Base-by-base conservation (phyloP, 2,888 invertebrate genomes). In the Philereme vetulata region DNA sequence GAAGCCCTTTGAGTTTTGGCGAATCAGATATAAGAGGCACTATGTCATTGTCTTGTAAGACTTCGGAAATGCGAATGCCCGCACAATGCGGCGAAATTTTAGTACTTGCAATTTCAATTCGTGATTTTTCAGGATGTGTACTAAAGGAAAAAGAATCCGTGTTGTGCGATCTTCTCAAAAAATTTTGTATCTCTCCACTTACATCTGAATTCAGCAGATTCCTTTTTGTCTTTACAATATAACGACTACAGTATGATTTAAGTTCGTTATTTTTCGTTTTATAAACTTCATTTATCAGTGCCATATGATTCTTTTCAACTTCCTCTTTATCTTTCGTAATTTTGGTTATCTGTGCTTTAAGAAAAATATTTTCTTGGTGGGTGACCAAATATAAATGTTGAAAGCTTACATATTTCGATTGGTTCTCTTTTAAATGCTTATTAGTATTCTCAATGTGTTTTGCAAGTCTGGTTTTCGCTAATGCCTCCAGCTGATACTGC, bases 341-440 rank as follows among this genome's bases (percentile, higher is more conserved):
- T 72, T 85, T 86, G 51, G 73, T 75, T 40, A 91, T 51, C 3
- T 84, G 78, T 35, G 72, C 74, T 69, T 85, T 88, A 21, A 91
- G 67, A 68, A 81, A 86, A 45, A 72, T 65, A 68, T 90, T 92
- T 76, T 91, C 91, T 73, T 88, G 85, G 35, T 85, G 80, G 2
- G 87, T 84, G 1, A 81, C 68, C 34, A 85, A 64, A 73, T 89
- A 89, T 34, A 89, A 71, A 65, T 90, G 84, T 71, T 89, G 87
- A 60, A 87, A 89, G 68, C 76, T 85, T 3, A 83, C 69, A 57
- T 83, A 88, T 66, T 67, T 78, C 0, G 81, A 78, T 64, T 81
- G 76, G 46, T 81, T 84, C 67, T 87, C 86, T 72, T 84, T 86
- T 4, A 86, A 79, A 69, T 80, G 66, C 64, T 78, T 84, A 50